Percentiles rank a stretch among this genome's conserved stretches.
Conservation (phyloP, 2,113 vertebrate species). For the Amphiprion percula region DNA sequence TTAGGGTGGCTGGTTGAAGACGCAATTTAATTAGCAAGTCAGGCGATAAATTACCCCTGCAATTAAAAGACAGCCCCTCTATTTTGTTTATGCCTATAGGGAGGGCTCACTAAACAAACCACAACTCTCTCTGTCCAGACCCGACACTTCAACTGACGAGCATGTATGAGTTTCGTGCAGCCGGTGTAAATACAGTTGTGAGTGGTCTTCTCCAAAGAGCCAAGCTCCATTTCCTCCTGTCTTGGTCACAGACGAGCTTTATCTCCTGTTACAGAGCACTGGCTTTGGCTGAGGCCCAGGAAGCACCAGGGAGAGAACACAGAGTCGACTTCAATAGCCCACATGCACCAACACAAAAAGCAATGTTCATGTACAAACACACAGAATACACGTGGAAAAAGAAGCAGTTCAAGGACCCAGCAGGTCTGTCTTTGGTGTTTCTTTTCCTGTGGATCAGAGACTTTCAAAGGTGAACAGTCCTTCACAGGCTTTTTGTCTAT, state of each 20-base stretch:
- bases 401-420: conserved; percentile 34
- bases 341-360: conserved; percentile 11
- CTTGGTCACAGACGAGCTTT: conserved; percentile 56
- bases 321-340: conserved; percentile 47
- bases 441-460: conserved; percentile 45
- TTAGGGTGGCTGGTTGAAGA: conserved; percentile 51
- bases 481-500: conserved; percentile 37
- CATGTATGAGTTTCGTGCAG: conserved; percentile 2
- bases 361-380: conserved; percentile 7
- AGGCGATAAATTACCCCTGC: conserved; percentile 66
- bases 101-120: conserved; percentile 60
- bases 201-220: conserved; percentile 61
- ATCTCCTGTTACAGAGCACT: conserved; percentile 67
- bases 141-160: conserved; percentile 55
- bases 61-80: conserved; percentile 65
- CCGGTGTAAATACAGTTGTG: conserved; percentile 65
- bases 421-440: conserved; percentile 44
- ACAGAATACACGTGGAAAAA: conserved; percentile 17
- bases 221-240: conserved; percentile 73
- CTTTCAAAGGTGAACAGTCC: conserved; percentile 36
- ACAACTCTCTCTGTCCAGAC: conserved; percentile 11
- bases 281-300: conserved; percentile 62
- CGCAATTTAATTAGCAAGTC: conserved; percentile 76
- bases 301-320: conserved; percentile 57
- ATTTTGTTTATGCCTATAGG: conserved; percentile 61